Evolutionary conservation across 35 echinoderm and acorn worm species (phyloP).

Genomic region (Hemicentrotus pulcherrimus): DNA sequence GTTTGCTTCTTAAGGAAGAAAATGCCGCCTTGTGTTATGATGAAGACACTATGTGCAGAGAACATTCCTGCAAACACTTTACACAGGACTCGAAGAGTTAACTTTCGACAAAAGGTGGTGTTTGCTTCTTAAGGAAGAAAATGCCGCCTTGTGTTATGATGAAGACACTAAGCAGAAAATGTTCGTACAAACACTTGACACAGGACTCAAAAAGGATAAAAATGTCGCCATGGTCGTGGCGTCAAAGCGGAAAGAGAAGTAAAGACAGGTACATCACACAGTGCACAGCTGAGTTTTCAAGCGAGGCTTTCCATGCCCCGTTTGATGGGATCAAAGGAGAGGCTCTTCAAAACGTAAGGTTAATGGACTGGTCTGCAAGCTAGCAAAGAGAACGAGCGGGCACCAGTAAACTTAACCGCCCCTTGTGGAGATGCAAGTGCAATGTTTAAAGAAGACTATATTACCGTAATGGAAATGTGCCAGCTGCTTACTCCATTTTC

Average conservation of each 20-base stretch:
- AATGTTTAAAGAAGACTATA: too few relatives aligned
- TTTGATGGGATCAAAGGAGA: not conserved
- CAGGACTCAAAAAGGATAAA: not conserved
- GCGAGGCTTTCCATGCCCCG: too few relatives aligned
- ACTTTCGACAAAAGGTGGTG: not conserved
- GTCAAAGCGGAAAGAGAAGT: not conserved
- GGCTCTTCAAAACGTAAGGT: too few relatives aligned
- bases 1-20: slow-evolving; percentile 67
- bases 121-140: slow-evolving; percentile 68
- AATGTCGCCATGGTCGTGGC: not conserved
- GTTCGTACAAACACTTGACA: not conserved
- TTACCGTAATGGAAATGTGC: too few relatives aligned
- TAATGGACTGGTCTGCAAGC: too few relatives aligned
- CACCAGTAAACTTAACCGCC: too few relatives aligned
- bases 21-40: slow-evolving; percentile 5
- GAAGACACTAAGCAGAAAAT: not conserved
- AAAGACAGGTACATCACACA: not conserved
- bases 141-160: slow-evolving; percentile 13
- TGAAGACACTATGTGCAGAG: not conserved
- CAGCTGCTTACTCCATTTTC: too few relatives aligned
- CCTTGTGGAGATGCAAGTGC: too few relatives aligned
- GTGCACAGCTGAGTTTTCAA: too few relatives aligned
- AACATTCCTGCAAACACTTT: slow-evolving; percentile 22
- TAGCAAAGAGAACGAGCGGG: too few relatives aligned
- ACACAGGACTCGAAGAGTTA: not conserved